Percentiles rank a stretch among this genome's conserved stretches.
Conservation (phyloP, 2,888 invertebrate genomes). For the Amphimallon solstitiale region DNA sequence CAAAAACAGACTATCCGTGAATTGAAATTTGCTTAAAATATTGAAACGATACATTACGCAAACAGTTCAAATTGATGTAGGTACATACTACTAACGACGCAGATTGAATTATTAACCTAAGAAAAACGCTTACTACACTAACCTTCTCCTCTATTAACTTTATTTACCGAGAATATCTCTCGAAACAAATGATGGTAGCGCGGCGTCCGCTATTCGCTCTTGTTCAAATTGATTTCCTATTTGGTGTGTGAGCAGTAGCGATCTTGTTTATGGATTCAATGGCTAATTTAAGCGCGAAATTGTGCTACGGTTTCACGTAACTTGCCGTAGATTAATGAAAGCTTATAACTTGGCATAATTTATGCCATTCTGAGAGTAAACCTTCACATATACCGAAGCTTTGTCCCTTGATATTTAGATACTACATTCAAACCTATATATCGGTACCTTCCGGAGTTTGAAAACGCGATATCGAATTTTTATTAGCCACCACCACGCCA, state of each 20-base stretch:
- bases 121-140: neutral
- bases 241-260: constrained; percentile 22
- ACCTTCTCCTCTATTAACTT: neutral
- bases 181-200: constrained; percentile 13
- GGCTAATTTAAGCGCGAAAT: constrained; percentile 43
- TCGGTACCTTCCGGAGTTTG: too few relatives aligned
- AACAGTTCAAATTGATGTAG: too few relatives aligned
- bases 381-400: constrained; percentile 8
- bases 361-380: constrained; percentile 22
- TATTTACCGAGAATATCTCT: constrained; percentile 14
- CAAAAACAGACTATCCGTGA: too few relatives aligned
- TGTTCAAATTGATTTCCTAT: constrained; percentile 30
- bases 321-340: constrained; percentile 49
- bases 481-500: neutral
- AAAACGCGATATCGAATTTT: neutral
- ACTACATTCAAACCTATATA: neutral
- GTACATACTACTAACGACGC: too few relatives aligned
- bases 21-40: too few relatives aligned
- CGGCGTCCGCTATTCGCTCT: neutral
- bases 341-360: constrained; percentile 44
- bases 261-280: constrained; percentile 44
- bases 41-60: too few relatives aligned
- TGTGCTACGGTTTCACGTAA: constrained; percentile 42
- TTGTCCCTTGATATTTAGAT: neutral
- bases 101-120: neutral